These are phyloP conservation scores for Fragum sueziense DNA, from an alignment of 2,888 invertebrate genomes.

Conservation along the genomic window DNA sequence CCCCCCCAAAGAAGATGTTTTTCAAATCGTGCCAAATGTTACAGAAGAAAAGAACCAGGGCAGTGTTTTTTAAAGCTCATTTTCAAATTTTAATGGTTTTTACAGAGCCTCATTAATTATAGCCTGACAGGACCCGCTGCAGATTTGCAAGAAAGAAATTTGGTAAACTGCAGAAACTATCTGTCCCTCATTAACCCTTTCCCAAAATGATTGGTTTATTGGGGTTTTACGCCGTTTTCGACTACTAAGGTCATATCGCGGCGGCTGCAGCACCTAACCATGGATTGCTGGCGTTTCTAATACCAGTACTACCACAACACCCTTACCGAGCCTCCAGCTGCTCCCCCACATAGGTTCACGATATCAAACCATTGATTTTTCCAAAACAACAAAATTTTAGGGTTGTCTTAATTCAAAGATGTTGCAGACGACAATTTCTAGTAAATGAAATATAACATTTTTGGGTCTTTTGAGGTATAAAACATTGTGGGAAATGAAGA, in stretches of 20 bases:
- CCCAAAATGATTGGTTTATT: not conserved
- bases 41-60: not conserved
- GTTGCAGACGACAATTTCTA: too few relatives aligned
- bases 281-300: too few relatives aligned
- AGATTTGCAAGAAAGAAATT: conserved; percentile 5
- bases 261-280: too few relatives aligned
- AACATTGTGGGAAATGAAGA: not conserved
- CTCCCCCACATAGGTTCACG: too few relatives aligned
- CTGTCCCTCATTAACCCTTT: not conserved
- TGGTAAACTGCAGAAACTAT: not conserved
- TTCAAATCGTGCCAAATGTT: not conserved
- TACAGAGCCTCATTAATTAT: conserved; percentile 7
- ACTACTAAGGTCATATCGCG: too few relatives aligned
- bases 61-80: not conserved
- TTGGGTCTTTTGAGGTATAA: not conserved
- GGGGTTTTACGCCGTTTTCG: too few relatives aligned
- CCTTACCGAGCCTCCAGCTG: too few relatives aligned
- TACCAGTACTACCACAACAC: too few relatives aligned
- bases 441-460: too few relatives aligned
- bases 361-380: too few relatives aligned
- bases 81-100: conserved; percentile 3
- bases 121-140: not conserved
- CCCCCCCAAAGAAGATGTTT: not conserved
- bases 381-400: too few relatives aligned
- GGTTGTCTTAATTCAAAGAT: too few relatives aligned